Evolutionary conservation across 2,113 vertebrate species (phyloP), one percentile per base, ranked within the genome.

Genomic region (Misgurnus mizolepis): DNA sequence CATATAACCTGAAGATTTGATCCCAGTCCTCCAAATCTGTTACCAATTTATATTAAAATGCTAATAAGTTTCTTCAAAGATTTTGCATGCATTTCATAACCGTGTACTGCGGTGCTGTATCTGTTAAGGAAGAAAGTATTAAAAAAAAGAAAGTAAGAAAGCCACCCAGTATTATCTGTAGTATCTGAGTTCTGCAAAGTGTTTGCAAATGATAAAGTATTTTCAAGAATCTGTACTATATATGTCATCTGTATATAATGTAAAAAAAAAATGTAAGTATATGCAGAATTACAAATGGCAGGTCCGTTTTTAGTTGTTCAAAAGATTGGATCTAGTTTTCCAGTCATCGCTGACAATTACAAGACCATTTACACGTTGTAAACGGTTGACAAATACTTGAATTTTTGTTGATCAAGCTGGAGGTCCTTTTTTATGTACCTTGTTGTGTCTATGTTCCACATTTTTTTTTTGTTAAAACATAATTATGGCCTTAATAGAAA

Each of bases 61-160:
- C 53, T 71, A 71, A 77, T 78, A 41, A 64, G 45, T 43, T 43
- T 68, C 50, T 50, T 79, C 49, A 8, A 68, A 76, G 47, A 75
- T 62, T 62, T 49, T 58, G 55, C 69, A 41, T 56, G 69, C 50
- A 40, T 56, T 75, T 61, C 41, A 45, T 41, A 64, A 64, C 47
- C 27, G 49, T 76, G 60, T 39, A 62, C 43, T 40, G 27, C 68
- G 55, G 50, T 55, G 50, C 27, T 53, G 10, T 40, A 71, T 71
- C 69, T n/a, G 69, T 71, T 10, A 58, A 45, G 34, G 43, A 73
- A 45, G 53, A 43, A 60, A 73, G 55, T 41, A 5, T 60, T n/a
- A 53, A 4, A 11, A 22, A 70, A 12, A 70, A 53, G 53, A 40
- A 14, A 12, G 68, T 55, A 45, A 39, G 39, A 55, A 53, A 53